These are phyloP conservation scores for Eurypyga helias DNA, from an alignment of 2,113 vertebrate species.

Conservation along the genomic window DNA sequence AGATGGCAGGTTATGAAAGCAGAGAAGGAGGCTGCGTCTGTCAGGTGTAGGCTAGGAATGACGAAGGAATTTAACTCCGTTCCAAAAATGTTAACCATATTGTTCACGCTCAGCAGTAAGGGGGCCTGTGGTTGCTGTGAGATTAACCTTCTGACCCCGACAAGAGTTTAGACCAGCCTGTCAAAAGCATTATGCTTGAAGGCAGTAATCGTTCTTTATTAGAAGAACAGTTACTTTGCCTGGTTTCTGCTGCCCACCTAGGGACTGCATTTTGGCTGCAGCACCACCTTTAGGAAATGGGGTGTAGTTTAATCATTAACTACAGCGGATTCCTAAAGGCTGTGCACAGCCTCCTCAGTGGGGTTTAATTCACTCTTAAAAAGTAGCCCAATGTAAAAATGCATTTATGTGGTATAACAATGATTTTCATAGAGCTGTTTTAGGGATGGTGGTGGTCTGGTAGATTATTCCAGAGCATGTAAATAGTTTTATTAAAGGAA, in stretches of 20 bases:
- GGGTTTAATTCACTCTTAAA: not conserved
- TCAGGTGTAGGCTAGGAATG: slow-evolving; percentile 44
- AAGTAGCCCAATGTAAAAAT: not conserved
- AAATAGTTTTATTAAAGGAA: not conserved
- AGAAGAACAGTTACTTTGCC: slow-evolving; percentile 17
- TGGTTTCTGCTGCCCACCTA: slow-evolving; percentile 30
- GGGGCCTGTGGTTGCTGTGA: slow-evolving; percentile 41
- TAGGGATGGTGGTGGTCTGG: not conserved
- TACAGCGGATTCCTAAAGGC: not conserved
- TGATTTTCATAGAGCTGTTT: not conserved
- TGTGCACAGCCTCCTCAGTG: not conserved
- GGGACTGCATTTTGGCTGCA: slow-evolving; percentile 29
- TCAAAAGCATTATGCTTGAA: slow-evolving; percentile 43
- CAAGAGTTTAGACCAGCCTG: slow-evolving; percentile 57
- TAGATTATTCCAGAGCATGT: not conserved
- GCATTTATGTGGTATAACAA: not conserved
- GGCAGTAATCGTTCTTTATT: slow-evolving; percentile 17
- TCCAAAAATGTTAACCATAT: slow-evolving; percentile 63
- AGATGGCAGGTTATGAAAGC: slow-evolving; percentile 59
- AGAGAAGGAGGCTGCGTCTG: not conserved
- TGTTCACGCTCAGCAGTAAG: slow-evolving; percentile 47
- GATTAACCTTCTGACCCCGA: slow-evolving; percentile 59
- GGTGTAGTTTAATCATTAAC: slow-evolving; percentile 46
- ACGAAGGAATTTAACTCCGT: slow-evolving; percentile 53
- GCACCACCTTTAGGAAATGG: slow-evolving; percentile 57